Evolutionary conservation across 2,113 vertebrate species (phyloP).

Genomic region (Peucedramus taeniatus): DNA sequence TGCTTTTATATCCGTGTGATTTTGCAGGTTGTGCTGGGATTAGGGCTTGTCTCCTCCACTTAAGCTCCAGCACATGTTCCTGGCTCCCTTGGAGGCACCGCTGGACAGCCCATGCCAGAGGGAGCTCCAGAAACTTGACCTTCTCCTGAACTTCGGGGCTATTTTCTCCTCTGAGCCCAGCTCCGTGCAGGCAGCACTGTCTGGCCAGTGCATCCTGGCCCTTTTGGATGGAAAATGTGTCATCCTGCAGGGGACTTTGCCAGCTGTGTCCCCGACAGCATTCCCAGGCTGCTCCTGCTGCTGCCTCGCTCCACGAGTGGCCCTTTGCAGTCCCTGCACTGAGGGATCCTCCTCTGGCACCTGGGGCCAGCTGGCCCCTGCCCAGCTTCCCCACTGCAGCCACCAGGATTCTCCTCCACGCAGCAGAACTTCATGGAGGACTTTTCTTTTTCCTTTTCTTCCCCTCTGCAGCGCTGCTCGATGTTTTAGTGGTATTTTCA

Average conservation of each 20-base stretch:
- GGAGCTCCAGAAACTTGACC: not conserved
- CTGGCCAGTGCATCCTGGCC: constrained; percentile 29
- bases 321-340: not conserved
- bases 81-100: not conserved
- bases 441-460: no score
- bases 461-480: not conserved
- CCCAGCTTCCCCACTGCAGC: not conserved
- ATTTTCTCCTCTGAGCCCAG: not conserved
- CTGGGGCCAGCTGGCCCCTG: not conserved
- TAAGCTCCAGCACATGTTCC: not conserved
- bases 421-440: not conserved
- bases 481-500: not conserved
- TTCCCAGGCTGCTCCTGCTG: not conserved
- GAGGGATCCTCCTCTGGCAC: not conserved
- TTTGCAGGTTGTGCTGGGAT: not conserved
- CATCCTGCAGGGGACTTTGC: not conserved
- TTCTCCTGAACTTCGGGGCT: not conserved
- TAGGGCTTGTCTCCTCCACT: not conserved
- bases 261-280: not conserved
- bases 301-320: fast-evolving
- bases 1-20: not conserved
- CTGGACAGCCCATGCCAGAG: not conserved
- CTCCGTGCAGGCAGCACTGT: constrained; percentile 5
- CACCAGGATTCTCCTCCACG: not conserved
- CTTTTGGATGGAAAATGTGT: constrained; percentile 17